A percentile compares a stretch with the other conserved stretches of the same genome.
phyloP scores from a whole-genome alignment of 2,113 vertebrate genomes.

The Oryzias woworae region DNA sequence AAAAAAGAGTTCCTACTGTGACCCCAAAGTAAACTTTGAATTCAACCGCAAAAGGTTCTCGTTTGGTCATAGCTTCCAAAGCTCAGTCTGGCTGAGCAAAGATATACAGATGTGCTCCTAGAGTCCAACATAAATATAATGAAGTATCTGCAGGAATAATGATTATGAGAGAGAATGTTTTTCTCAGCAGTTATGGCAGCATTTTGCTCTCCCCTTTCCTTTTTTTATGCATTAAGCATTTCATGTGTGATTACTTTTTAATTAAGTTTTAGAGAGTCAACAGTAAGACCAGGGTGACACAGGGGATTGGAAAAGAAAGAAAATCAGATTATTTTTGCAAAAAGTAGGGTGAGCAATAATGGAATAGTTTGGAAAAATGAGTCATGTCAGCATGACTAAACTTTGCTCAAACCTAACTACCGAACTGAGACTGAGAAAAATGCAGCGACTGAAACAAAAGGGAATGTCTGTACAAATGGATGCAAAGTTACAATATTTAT shows the following conservation, averaged over 20 bases:
- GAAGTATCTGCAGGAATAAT: constrained; percentile 59
- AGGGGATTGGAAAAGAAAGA: too few relatives aligned
- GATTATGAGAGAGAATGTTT: constrained; percentile 52
- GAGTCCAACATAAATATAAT: constrained; percentile 67
- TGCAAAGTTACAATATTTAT: too few relatives aligned
- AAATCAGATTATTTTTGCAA: too few relatives aligned
- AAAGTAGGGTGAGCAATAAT: too few relatives aligned
- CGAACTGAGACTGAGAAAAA: too few relatives aligned
- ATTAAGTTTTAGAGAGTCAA: neutral
- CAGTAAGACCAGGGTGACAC: too few relatives aligned
- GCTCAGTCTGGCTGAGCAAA: constrained; percentile 49
- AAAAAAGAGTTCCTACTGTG: constrained; percentile 51
- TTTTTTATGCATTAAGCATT: constrained; percentile 29
- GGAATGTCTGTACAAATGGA: too few relatives aligned
- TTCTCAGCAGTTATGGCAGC: constrained; percentile 44
- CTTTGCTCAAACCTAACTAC: too few relatives aligned
- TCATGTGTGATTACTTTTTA: constrained; percentile 17
- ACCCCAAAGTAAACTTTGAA: constrained; percentile 63
- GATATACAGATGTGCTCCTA: constrained; percentile 44
- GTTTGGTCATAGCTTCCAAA: constrained; percentile 42
- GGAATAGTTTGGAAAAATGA: too few relatives aligned
- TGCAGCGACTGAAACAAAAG: too few relatives aligned
- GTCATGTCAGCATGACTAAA: too few relatives aligned
- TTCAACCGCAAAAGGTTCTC: constrained; percentile 38
- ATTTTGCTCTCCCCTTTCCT: constrained; percentile 27